Conservation (phyloP, 2,888 invertebrate species). For the Sepiola atlantica region DNA sequence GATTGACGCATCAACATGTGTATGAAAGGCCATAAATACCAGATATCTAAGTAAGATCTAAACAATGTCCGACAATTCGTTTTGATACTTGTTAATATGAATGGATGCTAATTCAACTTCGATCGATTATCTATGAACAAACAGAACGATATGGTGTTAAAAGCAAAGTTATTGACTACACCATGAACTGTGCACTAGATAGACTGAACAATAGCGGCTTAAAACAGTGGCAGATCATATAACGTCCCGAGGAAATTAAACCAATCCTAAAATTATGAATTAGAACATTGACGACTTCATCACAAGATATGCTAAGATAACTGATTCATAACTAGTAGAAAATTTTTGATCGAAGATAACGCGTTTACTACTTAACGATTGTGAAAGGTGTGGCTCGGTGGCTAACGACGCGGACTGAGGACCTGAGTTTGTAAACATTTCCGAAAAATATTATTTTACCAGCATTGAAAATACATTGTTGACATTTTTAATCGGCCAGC, state of each 20-base stretch:
- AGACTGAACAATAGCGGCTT: neutral
- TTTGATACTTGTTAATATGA: neutral
- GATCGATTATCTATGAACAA: neutral
- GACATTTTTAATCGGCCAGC: too few relatives aligned
- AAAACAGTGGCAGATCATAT: neutral
- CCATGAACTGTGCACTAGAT: neutral
- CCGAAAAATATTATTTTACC: too few relatives aligned
- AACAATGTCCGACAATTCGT: neutral
- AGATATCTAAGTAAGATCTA: neutral
- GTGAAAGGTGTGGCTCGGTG: too few relatives aligned
- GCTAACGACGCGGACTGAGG: too few relatives aligned
- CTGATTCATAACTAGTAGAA: neutral
- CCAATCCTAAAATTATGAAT: neutral
- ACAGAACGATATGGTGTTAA: neutral
- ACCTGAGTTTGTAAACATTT: too few relatives aligned
- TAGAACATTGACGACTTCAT: neutral
- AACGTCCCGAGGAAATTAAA: neutral
- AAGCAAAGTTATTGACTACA: neutral
- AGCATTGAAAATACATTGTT: too few relatives aligned
- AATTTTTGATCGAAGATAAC: neutral
- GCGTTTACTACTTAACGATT: neutral
- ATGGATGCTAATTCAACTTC: neutral
- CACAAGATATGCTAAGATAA: neutral
- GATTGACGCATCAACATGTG: slow-evolving; percentile 15
- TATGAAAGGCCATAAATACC: neutral